A percentile compares a stretch with the other conserved stretches of the same genome.
These are phyloP conservation scores for Alcis repandata DNA, from an alignment of 2,888 invertebrate species.

Conservation along the genomic window DNA sequence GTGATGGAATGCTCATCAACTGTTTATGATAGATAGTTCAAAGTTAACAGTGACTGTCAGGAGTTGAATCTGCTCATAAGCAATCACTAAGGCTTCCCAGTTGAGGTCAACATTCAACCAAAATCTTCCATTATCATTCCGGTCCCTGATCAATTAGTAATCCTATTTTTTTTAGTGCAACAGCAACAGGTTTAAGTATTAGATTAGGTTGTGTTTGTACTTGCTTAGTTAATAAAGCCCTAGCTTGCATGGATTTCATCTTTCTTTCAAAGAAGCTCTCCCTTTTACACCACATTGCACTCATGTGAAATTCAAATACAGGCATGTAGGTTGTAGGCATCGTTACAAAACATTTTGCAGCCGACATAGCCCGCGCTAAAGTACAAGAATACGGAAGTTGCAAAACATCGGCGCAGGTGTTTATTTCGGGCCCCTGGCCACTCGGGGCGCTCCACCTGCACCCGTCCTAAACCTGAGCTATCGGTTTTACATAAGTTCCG, in stretches of 20 bases:
- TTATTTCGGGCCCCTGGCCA: slow-evolving; percentile 53
- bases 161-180: no score
- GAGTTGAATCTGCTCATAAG: no score
- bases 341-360: slow-evolving; percentile 29
- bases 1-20: no score
- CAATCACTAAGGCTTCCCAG: no score
- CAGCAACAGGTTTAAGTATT: no score
- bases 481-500: slow-evolving; percentile 70
- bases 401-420: slow-evolving; percentile 52
- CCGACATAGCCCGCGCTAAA: slow-evolving; percentile 17
- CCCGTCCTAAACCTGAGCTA: slow-evolving; percentile 62
- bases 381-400: slow-evolving; percentile 43
- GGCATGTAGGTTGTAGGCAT: slow-evolving; percentile 25
- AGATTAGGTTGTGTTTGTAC: no score
- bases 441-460: slow-evolving; percentile 51
- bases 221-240: no score
- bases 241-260: not conserved
- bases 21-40: no score
- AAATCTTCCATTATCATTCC: no score
- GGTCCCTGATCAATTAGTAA: no score
- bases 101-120: no score
- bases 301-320: slow-evolving; percentile 22
- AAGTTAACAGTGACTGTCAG: no score
- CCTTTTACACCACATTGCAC: not conserved
- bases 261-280: not conserved